A percentile compares a stretch with the other conserved stretches of the same genome.
Evolutionary conservation across 2,113 vertebrate species (phyloP).

Genomic region (Myxocyprinus asiaticus): DNA sequence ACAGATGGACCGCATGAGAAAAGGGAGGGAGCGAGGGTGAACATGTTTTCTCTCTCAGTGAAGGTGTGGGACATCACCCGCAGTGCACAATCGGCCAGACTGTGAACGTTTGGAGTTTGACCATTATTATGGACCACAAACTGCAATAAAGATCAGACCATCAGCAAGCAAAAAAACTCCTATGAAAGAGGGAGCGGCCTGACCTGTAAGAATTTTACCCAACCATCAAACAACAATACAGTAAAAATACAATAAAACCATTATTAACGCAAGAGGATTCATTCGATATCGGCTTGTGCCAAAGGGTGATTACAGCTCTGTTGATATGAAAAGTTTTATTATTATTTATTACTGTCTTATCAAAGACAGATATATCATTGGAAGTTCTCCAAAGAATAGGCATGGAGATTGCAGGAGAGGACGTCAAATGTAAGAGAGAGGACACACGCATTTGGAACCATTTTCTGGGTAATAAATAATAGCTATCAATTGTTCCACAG

Average conservation of each 20-base stretch:
- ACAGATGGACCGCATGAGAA: slow-evolving; percentile 61
- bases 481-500: neutral
- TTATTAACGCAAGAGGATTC: neutral
- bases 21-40: slow-evolving; percentile 16
- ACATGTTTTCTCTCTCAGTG: slow-evolving; percentile 7
- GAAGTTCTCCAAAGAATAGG: neutral
- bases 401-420: neutral
- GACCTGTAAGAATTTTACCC: neutral
- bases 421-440: neutral
- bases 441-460: neutral
- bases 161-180: neutral
- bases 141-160: neutral
- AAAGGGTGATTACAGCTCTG: neutral
- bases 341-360: too few relatives aligned
- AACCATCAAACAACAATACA: neutral
- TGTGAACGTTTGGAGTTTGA: slow-evolving; percentile 23
- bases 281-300: neutral
- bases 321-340: neutral
- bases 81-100: neutral
- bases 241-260: slow-evolving; percentile 9
- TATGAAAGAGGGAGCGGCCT: neutral
- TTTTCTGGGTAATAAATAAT: neutral
- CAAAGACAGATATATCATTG: too few relatives aligned
- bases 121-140: neutral
- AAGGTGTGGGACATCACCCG: neutral